These are phyloP conservation scores for Diabrotica balteata DNA, from an alignment of 2,888 invertebrate genomes.

Conservation along the genomic window DNA sequence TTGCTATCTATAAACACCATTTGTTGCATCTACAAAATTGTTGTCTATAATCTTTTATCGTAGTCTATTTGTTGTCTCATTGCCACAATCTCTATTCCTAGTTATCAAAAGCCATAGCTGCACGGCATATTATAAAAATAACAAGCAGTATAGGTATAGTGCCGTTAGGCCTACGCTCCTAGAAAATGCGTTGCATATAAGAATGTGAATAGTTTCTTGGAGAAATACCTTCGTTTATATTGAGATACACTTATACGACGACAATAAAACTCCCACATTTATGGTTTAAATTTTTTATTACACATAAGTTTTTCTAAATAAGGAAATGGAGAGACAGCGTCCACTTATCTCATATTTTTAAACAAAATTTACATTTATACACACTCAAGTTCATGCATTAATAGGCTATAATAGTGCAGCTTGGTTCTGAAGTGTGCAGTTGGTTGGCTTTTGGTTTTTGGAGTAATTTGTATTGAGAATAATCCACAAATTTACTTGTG, in stretches of 20 bases:
- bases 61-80: background rate
- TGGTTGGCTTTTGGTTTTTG: too few species aligned
- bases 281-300: background rate
- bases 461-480: too few species aligned
- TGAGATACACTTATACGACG: slow-evolving; percentile 3
- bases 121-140: slow-evolving; percentile 5
- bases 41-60: too few species aligned
- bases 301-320: background rate
- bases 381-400: too few species aligned
- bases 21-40: too few species aligned
- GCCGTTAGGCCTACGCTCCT: slow-evolving; percentile 24
- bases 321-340: background rate
- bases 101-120: background rate
- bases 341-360: too few species aligned
- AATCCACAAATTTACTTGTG: too few species aligned
- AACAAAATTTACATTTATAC: background rate
- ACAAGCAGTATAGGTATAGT: slow-evolving; percentile 18
- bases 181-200: slow-evolving; percentile 14
- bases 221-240: background rate
- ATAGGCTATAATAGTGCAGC: too few species aligned
- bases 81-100: background rate
- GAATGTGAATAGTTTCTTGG: slow-evolving; percentile 8
- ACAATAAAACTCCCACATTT: slow-evolving; percentile 3
- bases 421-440: too few species aligned
- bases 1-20: too few species aligned